phyloP scores from a whole-genome alignment of 2,888 invertebrate species.

The Caenorhabditis doughertyi region DNA sequence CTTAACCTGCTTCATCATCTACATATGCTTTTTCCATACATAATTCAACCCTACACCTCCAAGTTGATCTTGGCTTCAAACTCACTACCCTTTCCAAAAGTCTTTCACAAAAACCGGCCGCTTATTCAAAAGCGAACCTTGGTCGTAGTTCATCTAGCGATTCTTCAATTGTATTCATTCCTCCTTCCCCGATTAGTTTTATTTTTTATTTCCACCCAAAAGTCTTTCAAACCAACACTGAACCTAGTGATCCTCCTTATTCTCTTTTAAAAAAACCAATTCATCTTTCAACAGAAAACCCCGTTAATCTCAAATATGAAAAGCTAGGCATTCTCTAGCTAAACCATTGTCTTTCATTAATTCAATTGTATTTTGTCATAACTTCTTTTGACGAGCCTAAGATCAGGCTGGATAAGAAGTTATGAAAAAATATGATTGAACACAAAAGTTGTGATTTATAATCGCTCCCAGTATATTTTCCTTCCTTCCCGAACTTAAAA shows the following conservation, averaged over 20 bases:
- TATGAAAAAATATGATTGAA: not conserved
- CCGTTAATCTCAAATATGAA: slow-evolving; percentile 39
- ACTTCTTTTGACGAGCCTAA: not conserved
- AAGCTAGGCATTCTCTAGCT: slow-evolving; percentile 24
- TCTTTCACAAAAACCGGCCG: slow-evolving; percentile 56
- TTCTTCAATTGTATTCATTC: slow-evolving; percentile 6
- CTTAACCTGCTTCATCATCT: not conserved
- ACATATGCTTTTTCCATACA: not conserved
- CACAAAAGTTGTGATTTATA: slow-evolving; percentile 41
- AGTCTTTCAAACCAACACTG: slow-evolving; percentile 44
- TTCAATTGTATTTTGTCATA: not conserved
- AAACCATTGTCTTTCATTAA: slow-evolving; percentile 46
- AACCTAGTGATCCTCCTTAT: slow-evolving; percentile 43
- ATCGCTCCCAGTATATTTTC: slow-evolving; percentile 21
- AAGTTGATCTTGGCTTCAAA: slow-evolving; percentile 38
- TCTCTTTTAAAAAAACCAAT: slow-evolving; percentile 12
- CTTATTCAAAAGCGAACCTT: slow-evolving; percentile 10
- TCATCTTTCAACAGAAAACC: slow-evolving; percentile 36
- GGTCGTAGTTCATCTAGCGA: slow-evolving; percentile 59
- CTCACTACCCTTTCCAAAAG: slow-evolving; percentile 34
- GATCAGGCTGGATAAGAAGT: not conserved
- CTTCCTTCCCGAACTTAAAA: slow-evolving; percentile 6
- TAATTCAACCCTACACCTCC: not conserved
- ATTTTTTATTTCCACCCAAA: slow-evolving; percentile 10
- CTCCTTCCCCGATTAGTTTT: slow-evolving; percentile 32